These are phyloP conservation scores for Ceraclea dissimilis DNA, from an alignment of 2,888 invertebrate genomes.

Conservation along the genomic window DNA sequence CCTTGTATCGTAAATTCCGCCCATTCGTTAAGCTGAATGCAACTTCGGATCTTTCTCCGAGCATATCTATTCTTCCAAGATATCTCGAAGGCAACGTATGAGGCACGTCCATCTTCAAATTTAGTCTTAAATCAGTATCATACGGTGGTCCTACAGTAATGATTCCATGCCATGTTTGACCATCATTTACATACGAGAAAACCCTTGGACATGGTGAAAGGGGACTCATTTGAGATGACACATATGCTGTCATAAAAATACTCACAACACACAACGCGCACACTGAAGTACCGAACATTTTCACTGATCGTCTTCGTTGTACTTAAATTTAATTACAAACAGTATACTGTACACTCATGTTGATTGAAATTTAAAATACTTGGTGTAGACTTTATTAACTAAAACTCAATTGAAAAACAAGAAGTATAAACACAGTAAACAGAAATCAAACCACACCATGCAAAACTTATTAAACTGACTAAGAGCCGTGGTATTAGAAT, in stretches of 20 bases:
- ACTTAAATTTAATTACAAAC: too few species aligned
- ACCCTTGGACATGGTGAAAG: slow-evolving; percentile 23
- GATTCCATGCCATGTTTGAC: slow-evolving; percentile 19
- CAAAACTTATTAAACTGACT: too few species aligned
- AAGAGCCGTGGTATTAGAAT: too few species aligned
- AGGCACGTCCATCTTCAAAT: slow-evolving; percentile 16
- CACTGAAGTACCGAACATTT: neutral
- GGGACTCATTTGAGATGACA: slow-evolving; percentile 3
- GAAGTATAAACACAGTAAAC: too few species aligned
- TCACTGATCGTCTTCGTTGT: too few species aligned
- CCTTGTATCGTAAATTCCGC: slow-evolving; percentile 31
- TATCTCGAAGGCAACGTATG: slow-evolving; percentile 8
- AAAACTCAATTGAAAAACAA: too few species aligned
- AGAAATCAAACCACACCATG: too few species aligned
- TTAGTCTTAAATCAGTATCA: slow-evolving; percentile 11
- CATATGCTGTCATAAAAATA: neutral
- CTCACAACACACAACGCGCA: neutral
- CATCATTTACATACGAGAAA: slow-evolving; percentile 21
- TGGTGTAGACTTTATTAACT: too few species aligned
- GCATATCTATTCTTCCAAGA: slow-evolving; percentile 15
- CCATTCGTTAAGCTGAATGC: slow-evolving; percentile 29
- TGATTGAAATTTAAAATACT: too few species aligned
- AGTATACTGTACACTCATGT: too few species aligned
- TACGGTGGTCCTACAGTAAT: slow-evolving; percentile 17
- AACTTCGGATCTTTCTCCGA: slow-evolving; percentile 11